A percentile compares a stretch with the other conserved stretches of the same genome.
These are phyloP conservation scores for Catocala nupta DNA, from an alignment of 2,888 invertebrate genomes.

Conservation along the genomic window DNA sequence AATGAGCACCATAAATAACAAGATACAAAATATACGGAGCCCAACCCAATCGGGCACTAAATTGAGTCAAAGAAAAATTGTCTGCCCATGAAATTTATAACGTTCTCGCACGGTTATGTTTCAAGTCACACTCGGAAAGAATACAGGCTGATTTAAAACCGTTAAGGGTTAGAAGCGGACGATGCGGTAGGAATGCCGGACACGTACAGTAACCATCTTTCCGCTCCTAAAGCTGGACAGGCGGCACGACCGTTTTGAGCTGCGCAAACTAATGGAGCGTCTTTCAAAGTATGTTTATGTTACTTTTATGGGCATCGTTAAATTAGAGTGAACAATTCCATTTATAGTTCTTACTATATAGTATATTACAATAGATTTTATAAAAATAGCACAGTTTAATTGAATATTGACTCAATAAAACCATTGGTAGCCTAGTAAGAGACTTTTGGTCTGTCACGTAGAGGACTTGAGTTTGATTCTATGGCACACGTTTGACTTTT, in stretches of 20 bases:
- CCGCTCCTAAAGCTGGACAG: constrained; percentile 58
- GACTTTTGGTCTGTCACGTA: no score
- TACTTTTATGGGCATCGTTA: constrained; percentile 30
- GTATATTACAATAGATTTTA: no score
- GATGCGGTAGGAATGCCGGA: constrained; percentile 48
- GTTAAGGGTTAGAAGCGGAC: constrained; percentile 47
- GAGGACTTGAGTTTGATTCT: no score
- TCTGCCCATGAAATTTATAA: constrained; percentile 47
- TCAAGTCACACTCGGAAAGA: constrained; percentile 54
- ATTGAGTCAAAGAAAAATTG: constrained; percentile 47
- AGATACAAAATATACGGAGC: constrained; percentile 32
- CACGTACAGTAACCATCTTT: constrained; percentile 71
- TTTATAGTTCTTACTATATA: not conserved
- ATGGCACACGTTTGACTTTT: no score
- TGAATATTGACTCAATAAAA: no score
- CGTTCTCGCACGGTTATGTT: constrained; percentile 49
- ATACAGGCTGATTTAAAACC: constrained; percentile 64
- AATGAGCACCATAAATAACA: not conserved
- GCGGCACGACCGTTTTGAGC: constrained; percentile 58
- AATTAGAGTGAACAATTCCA: constrained; percentile 29
- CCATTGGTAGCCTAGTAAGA: no score
- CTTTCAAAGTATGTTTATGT: constrained; percentile 39
- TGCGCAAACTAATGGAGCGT: constrained; percentile 57
- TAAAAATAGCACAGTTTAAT: no score
- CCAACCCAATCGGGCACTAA: constrained; percentile 38